Base-by-base conservation (phyloP, 2,113 vertebrate genomes). In the Zonotrichia leucophrys region DNA sequence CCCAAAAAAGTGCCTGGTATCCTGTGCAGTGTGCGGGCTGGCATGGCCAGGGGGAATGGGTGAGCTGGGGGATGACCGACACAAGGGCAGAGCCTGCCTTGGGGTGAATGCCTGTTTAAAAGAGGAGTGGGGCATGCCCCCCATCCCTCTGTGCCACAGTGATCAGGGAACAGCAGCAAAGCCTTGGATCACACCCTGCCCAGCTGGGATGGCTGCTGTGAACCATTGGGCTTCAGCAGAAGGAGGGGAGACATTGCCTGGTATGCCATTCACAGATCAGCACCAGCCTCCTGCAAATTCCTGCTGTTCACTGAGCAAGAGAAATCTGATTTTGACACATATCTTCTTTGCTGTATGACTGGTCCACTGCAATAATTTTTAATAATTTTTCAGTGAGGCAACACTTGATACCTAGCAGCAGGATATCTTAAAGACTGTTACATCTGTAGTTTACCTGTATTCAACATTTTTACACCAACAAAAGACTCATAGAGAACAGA, bases 1-100 rank as follows among this genome's bases (percentile, higher is more conserved):
- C 37, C 23, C 28, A 7, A 47, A 58, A 22, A 35, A 27, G 9
- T 70, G 5, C 7, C 30, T 5, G 3, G 22, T 47, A 5, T 5
- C 17, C 35, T 15, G 4, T 12, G 10, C 5, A 27, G 11, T 24
- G 28, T 2, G 0, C 21, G 10, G 59, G n/a, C 28, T 79, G n/a
- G 31, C 37, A 8, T 2, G 35, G 20, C 31, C 47, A 42, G 56
- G 44, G 66, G 31, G 24, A 69, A 16, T 11, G 33, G 39, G 30
- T 42, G 63, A 76, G 31, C 11, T 20, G 39, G 81, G 39, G 55
- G 33, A 12, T 10, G 27, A 27, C 18, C 60, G 20, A 20, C 19
- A 3, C 5, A 35, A 66, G 33, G 37, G 63, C 46, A 46, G 72
- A 35, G 24, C 5, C 1, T 23, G 17, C 28, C 42, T 70, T 0